Conservation (phyloP, 2,797 vertebrate genomes). For the Yasuhikotakia modesta region DNA sequence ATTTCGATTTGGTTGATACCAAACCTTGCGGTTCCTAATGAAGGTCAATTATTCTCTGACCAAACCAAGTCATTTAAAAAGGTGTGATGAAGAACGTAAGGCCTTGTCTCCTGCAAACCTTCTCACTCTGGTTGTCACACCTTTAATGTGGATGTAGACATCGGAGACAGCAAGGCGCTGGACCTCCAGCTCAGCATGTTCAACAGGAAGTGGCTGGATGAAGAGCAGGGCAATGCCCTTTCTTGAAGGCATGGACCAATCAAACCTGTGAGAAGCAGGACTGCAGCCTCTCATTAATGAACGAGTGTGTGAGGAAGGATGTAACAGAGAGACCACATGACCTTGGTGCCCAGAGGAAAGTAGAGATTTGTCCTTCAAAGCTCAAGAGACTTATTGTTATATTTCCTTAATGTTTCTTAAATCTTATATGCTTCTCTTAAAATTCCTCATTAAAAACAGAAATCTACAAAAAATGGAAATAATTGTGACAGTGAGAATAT, state of each 20-base stretch:
- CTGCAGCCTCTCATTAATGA: conserved; percentile 28
- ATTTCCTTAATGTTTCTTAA: not conserved
- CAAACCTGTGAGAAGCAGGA: conserved; percentile 42
- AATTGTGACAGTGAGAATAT: no score
- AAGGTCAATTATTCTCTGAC: conserved; percentile 14
- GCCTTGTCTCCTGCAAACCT: not conserved
- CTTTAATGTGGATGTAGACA: not conserved
- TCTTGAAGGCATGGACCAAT: conserved; percentile 34
- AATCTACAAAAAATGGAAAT: no score
- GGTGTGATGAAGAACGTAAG: not conserved
- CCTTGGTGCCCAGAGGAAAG: not conserved
- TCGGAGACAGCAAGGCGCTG: conserved; percentile 15
- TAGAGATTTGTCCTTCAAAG: not conserved
- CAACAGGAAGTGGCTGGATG: not conserved
- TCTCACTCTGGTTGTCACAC: conserved; percentile 10
- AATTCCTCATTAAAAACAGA: not conserved
- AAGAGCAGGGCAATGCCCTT: conserved; percentile 16
- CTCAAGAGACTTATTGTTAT: not conserved
- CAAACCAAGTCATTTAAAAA: not conserved
- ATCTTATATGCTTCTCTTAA: not conserved
- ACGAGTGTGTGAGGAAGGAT: not conserved
- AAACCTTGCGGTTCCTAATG: not conserved
- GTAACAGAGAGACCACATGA: not conserved
- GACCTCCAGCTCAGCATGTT: conserved; percentile 13
- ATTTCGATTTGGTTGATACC: not conserved